Percentiles rank a stretch among this genome's conserved stretches.
Conservation (phyloP, 2,888 invertebrate genomes). For the Aphodius sticticus region DNA sequence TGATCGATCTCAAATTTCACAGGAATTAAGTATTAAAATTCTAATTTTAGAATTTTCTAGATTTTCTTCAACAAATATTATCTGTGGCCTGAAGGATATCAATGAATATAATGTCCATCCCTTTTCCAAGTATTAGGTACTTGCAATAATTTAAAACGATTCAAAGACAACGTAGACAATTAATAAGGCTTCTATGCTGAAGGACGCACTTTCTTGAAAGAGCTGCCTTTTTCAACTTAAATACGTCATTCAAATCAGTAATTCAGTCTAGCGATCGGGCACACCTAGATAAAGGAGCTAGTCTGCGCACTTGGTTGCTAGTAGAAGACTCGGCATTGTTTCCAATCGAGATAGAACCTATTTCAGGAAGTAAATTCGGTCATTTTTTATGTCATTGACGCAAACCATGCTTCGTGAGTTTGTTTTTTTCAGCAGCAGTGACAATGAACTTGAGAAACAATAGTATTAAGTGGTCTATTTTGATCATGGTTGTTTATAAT, state of each 20-base stretch:
- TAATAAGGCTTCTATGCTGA: neutral
- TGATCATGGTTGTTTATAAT: too few relatives aligned
- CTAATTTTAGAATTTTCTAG: too few relatives aligned
- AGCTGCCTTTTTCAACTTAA: neutral
- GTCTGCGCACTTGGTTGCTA: neutral
- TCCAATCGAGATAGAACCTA: neutral
- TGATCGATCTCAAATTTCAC: too few relatives aligned
- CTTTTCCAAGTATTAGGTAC: neutral
- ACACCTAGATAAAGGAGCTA: neutral
- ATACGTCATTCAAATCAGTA: neutral
- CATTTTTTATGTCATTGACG: neutral
- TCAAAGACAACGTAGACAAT: neutral
- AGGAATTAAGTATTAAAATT: too few relatives aligned
- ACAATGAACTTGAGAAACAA: neutral
- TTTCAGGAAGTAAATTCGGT: constrained; percentile 4
- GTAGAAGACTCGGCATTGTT: neutral
- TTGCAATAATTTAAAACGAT: neutral
- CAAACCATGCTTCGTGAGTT: neutral
- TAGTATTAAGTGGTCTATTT: neutral
- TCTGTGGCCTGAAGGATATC: too few relatives aligned
- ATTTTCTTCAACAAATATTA: too few relatives aligned
- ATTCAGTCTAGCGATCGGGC: neutral
- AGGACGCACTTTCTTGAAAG: neutral
- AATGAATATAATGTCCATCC: too few relatives aligned
- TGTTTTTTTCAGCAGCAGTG: neutral